Evolutionary conservation across 2,113 vertebrate genomes (phyloP).

Genomic region (Tragelaphus imberbis): DNA sequence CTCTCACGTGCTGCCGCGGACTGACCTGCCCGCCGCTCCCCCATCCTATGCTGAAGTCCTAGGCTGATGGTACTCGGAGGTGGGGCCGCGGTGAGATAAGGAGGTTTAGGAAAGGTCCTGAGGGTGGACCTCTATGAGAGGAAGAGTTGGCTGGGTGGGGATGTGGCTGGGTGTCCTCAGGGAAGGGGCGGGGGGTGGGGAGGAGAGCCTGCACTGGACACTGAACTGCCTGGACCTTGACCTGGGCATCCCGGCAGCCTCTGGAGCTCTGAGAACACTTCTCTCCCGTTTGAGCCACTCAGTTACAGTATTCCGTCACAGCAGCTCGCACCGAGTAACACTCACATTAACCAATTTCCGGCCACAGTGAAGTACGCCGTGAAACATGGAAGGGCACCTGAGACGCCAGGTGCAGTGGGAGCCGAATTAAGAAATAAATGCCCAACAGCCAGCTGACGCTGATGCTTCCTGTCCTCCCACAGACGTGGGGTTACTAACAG

Average conservation of each 20-base stretch:
- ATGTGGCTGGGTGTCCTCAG: accelerated
- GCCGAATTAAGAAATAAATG: neutral
- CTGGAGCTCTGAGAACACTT: neutral
- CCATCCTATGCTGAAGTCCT: accelerated
- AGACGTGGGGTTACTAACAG: accelerated
- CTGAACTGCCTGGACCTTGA: accelerated
- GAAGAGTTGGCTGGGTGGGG: no score
- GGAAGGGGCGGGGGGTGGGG: no score
- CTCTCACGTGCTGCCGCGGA: accelerated
- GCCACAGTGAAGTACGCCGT: neutral
- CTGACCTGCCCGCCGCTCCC: accelerated
- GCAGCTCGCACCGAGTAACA: neutral
- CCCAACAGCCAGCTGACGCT: accelerated
- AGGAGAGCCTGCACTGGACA: neutral
- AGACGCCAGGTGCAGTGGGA: accelerated
- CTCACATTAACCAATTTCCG: accelerated
- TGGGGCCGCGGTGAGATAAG: neutral
- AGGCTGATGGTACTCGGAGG: accelerated
- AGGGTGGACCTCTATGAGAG: accelerated
- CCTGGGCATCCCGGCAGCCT: neutral
- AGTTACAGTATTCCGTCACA: accelerated
- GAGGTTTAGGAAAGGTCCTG: neutral
- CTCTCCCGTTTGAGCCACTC: neutral
- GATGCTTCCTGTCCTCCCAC: neutral
- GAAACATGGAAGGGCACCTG: accelerated